These are phyloP conservation scores for Arion vulgaris DNA, from an alignment of 1,140 invertebrate genomes.

Conservation along the genomic window DNA sequence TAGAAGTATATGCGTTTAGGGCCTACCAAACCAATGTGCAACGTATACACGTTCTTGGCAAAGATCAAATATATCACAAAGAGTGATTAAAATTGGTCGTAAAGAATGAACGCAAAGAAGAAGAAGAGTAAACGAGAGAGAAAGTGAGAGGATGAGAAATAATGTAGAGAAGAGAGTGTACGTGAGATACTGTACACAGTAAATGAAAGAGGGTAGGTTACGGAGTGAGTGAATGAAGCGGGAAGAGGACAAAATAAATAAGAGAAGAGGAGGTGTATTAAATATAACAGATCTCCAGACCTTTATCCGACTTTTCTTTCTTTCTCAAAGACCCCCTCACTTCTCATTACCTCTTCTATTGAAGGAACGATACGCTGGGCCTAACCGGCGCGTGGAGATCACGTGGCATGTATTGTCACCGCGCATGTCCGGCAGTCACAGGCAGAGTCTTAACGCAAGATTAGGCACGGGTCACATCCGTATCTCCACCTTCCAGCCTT, in stretches of 20 bases:
- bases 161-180: too few relatives aligned
- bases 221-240: too few relatives aligned
- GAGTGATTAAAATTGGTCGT: too few relatives aligned
- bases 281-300: background rate
- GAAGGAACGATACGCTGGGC: background rate
- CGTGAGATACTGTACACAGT: background rate
- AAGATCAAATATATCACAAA: too few relatives aligned
- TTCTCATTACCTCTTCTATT: slow-evolving; percentile 26
- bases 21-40: too few relatives aligned
- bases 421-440: slow-evolving; percentile 21
- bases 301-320: background rate
- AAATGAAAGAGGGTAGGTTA: too few relatives aligned
- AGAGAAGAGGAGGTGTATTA: background rate
- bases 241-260: too few relatives aligned
- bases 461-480: slow-evolving; percentile 30
- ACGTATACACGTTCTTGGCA: too few relatives aligned
- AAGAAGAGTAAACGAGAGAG: too few relatives aligned
- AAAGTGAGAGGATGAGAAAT: too few relatives aligned
- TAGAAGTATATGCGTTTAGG: too few relatives aligned
- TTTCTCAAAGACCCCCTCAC: background rate
- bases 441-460: slow-evolving; percentile 16
- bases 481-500: slow-evolving; percentile 18
- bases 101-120: too few relatives aligned
- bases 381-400: slow-evolving; percentile 9
- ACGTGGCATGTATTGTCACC: slow-evolving; percentile 20